Evolutionary conservation across 1,140 invertebrate species (phyloP), one percentile per base, ranked within the genome.

Genomic region (Hylyphantes graminicola): DNA sequence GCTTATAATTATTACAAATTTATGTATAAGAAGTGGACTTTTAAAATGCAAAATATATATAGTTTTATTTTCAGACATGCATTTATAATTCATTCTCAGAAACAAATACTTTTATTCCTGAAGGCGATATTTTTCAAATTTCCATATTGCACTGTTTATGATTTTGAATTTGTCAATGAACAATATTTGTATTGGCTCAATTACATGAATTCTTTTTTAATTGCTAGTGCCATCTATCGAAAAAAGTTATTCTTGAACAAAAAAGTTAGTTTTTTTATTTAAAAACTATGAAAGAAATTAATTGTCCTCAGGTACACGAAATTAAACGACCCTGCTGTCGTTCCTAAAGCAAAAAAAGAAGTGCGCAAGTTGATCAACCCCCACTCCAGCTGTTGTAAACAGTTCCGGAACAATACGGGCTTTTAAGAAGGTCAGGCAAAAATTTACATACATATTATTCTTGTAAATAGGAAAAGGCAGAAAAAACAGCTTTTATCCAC

Each of bases 381-480:
- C 35, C 57, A 68, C 64, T 19, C 77, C 77, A 80, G 77, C 77
- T 80, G 77, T 70, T 53, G 53, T 59, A 61, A 65, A 70, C 77
- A 70, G 77, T 68, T 70, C 51, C 48, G 54, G 65, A 80, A 80
- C 65, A 80, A 80, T 80, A 55, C 77, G 19, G 65, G n/a, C 9
- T 70, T 78, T 80, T 70, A 70, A 80, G 77, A 80, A 59, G 53
- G 77, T 70, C 77, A 70, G 65, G 55, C 65, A 80, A 80, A 80
- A 80, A 80, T 80, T 80, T 80, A 70, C 77, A 80, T 80, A 80
- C 77, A 80, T 80, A 80, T 80, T 80, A 80, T 80, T 78, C 77
- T 35, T 50, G 48, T 15, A 59, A 59, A 57, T 50, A 48, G 65
- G 67, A 53, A 78, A 54, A 67, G 55, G 48, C 59, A 53, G 19